Percentiles rank a stretch among this genome's conserved stretches.
Evolutionary conservation across 2,113 vertebrate species (phyloP).

Genomic region (Nesoenas mayeri): DNA sequence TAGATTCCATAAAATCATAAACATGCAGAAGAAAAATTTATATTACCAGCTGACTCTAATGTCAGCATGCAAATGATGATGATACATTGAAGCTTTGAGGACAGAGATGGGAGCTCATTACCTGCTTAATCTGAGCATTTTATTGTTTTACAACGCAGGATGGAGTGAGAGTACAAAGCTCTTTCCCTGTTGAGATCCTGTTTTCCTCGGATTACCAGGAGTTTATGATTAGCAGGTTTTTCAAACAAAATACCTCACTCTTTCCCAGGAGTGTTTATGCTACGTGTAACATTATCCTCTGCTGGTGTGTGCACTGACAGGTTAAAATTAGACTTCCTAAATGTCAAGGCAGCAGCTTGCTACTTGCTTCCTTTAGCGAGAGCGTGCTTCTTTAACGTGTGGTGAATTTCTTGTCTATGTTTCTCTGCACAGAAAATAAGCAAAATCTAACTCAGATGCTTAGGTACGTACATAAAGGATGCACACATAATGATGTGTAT

Average conservation of each 20-base stretch:
- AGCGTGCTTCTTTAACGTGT: not conserved
- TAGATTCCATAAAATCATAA: not conserved
- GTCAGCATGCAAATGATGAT: not conserved
- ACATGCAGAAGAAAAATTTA: not conserved
- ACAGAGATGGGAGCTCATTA: not conserved
- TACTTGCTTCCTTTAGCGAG: not conserved
- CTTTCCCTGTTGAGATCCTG: not conserved
- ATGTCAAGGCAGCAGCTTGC: constrained; percentile 45
- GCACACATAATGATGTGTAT: not conserved
- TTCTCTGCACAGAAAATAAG: not conserved
- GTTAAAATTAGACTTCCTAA: constrained; percentile 67
- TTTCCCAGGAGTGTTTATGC: not conserved
- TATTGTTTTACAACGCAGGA: constrained; percentile 36
- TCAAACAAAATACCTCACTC: constrained; percentile 23
- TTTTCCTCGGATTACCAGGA: constrained; percentile 48
- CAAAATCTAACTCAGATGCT: not conserved
- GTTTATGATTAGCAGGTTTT: constrained; percentile 51
- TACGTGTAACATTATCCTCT: constrained; percentile 43
- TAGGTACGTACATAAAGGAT: not conserved
- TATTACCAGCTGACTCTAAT: not conserved
- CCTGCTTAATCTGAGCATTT: not conserved
- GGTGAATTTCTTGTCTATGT: not conserved
- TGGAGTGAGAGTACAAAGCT: not conserved
- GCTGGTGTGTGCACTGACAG: not conserved
- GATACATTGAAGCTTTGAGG: not conserved